Percentiles rank a stretch among this genome's conserved stretches.
phyloP scores from a whole-genome alignment of 2,113 vertebrate genomes.

The Notiomystis cincta region DNA sequence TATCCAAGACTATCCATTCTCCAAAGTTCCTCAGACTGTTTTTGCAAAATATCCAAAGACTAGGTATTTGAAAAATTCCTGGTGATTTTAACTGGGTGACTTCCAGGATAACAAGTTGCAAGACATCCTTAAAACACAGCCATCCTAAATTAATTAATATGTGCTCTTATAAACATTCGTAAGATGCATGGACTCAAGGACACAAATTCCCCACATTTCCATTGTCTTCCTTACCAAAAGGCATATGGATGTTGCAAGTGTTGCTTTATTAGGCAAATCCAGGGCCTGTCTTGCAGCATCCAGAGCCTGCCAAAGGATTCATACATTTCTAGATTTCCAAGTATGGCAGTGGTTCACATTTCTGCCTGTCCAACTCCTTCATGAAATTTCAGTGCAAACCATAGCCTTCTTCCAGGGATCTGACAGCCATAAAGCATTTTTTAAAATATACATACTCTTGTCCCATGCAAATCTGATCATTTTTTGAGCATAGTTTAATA shows the following conservation, averaged over 20 bases:
- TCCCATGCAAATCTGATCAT: neutral
- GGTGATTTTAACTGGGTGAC: neutral
- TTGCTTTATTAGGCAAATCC: neutral
- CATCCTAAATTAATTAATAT: neutral
- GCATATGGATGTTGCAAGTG: neutral
- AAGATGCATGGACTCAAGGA: neutral
- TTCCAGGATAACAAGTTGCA: neutral
- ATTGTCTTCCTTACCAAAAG: neutral
- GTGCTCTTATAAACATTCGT: neutral
- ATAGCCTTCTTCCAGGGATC: neutral
- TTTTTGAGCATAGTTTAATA: neutral
- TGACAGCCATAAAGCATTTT: neutral
- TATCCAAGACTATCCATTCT: neutral
- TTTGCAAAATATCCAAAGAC: neutral
- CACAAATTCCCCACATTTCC: neutral
- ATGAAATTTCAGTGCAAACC: neutral
- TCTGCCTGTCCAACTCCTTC: neutral
- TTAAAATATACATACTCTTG: neutral
- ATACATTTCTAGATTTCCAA: neutral
- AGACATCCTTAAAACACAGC: neutral
- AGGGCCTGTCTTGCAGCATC: neutral
- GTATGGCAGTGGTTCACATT: neutral
- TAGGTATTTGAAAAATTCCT: neutral
- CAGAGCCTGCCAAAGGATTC: neutral
- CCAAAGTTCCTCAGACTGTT: neutral